A percentile compares a stretch with the other conserved stretches of the same genome.
Conservation (phyloP, 1,140 invertebrate genomes). For the Diabrotica virgifera region DNA sequence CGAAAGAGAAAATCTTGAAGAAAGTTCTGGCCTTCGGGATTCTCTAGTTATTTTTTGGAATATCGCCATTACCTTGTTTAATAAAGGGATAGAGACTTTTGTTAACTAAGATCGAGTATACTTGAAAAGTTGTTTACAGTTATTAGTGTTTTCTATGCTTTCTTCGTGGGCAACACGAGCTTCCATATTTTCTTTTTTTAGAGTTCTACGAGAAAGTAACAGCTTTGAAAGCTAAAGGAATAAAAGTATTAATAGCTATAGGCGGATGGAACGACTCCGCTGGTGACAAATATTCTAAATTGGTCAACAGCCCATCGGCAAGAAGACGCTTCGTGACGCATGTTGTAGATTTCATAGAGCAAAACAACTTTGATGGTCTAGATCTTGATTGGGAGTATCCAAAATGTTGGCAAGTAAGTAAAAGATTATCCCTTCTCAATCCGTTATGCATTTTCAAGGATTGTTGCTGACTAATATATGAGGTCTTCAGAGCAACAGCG, state of each 20-base stretch:
- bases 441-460: no score
- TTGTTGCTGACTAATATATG: no score
- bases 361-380: constrained; percentile 67
- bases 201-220: constrained; percentile 60
- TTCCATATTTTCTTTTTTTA: constrained; percentile 34
- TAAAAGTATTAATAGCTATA: constrained; percentile 68
- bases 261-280: constrained; percentile 72
- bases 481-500: no score
- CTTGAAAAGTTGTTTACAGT: no score
- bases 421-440: not conserved
- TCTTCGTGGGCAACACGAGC: no score
- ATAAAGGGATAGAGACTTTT: no score
- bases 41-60: no score
- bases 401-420: constrained; percentile 64
- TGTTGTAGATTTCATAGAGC: constrained; percentile 60
- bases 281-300: constrained; percentile 61
- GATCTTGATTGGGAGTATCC: constrained; percentile 78
- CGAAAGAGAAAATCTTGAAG: no score
- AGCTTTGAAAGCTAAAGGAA: constrained; percentile 54
- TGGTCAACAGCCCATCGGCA: constrained; percentile 57
- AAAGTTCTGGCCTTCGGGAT: no score
- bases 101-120: no score
- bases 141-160: no score
- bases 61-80: no score
- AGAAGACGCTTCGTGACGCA: constrained; percentile 60